Evolutionary conservation across 2,797 vertebrate genomes (phyloP).

Genomic region (Harpagifer antarcticus): DNA sequence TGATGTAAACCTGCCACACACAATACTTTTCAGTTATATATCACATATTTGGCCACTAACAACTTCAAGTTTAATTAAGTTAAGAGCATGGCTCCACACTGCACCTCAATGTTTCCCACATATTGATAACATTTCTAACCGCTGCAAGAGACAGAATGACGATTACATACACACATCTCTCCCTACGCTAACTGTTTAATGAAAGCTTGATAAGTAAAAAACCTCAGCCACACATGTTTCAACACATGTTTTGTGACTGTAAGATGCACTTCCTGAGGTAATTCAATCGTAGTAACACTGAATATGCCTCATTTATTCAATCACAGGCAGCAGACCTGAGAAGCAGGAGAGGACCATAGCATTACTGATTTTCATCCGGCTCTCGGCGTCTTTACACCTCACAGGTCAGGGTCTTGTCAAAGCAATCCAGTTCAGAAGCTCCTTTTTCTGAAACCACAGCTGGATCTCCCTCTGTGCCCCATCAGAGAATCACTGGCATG

Average conservation of each 20-base stretch:
- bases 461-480: constrained; percentile 91
- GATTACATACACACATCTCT: not conserved
- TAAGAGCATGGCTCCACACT: not conserved
- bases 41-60: not conserved
- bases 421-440: constrained; percentile 89
- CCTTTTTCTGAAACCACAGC: constrained; percentile 90
- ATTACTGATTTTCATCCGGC: constrained; percentile 16
- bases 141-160: not conserved
- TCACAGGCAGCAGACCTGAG: constrained; percentile 17
- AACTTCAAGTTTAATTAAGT: too few relatives aligned
- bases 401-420: constrained; percentile 76
- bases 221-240: constrained; percentile 6
- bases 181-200: not conserved
- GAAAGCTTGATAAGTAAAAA: not conserved
- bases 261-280: constrained; percentile 52
- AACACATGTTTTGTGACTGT: not conserved
- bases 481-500: constrained; percentile 93
- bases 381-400: constrained; percentile 73
- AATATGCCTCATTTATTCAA: constrained; percentile 8
- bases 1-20: not conserved
- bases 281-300: constrained; percentile 23
- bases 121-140: not conserved
- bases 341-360: constrained; percentile 50
- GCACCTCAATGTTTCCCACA: not conserved
- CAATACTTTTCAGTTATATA: not conserved